A percentile compares a stretch with the other conserved stretches of the same genome.
Evolutionary conservation across 2,888 invertebrate species (phyloP).

Genomic region (Masnerella sp.): DNA sequence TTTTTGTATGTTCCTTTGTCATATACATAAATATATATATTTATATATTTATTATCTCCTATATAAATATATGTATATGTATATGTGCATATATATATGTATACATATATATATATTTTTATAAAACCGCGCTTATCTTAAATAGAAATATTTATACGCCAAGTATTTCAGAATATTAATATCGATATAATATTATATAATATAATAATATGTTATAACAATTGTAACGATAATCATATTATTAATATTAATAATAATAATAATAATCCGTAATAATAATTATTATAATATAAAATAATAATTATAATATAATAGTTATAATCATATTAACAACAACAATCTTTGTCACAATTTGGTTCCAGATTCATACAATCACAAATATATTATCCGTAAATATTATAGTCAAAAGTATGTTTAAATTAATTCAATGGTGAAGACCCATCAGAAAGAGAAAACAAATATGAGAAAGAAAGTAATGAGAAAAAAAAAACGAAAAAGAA

Average conservation of each 20-base stretch:
- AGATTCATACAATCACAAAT: slow-evolving; percentile 78
- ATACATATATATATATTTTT: slow-evolving; percentile 68
- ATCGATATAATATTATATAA: slow-evolving; percentile 72
- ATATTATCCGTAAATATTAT: slow-evolving; percentile 73
- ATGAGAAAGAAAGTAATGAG: slow-evolving; percentile 19
- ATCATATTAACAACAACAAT: slow-evolving; percentile 78
- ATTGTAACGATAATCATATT: slow-evolving; percentile 72
- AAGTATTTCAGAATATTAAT: slow-evolving; percentile 75
- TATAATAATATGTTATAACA: slow-evolving; percentile 72
- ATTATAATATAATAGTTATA: slow-evolving; percentile 73
- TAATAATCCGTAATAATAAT: slow-evolving; percentile 64
- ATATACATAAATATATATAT: slow-evolving; percentile 69
- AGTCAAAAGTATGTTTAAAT: slow-evolving; percentile 72
- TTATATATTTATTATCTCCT: slow-evolving; percentile 62
- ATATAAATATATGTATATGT: slow-evolving; percentile 49
- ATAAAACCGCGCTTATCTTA: slow-evolving; percentile 74
- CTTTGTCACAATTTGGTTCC: slow-evolving; percentile 78
- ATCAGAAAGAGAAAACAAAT: slow-evolving; percentile 22
- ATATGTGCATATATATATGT: slow-evolving; percentile 70
- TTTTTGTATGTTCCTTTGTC: slow-evolving; percentile 55
- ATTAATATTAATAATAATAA: slow-evolving; percentile 70
- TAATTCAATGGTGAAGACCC: slow-evolving; percentile 63
- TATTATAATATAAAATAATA: slow-evolving; percentile 50
- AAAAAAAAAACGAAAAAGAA: slow-evolving; percentile 65
- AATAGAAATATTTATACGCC: slow-evolving; percentile 76